Percentiles rank a stretch among this genome's conserved stretches.
phyloP scores from a whole-genome alignment of 1,140 invertebrate species.

The Proctacanthus coquilletti region DNA sequence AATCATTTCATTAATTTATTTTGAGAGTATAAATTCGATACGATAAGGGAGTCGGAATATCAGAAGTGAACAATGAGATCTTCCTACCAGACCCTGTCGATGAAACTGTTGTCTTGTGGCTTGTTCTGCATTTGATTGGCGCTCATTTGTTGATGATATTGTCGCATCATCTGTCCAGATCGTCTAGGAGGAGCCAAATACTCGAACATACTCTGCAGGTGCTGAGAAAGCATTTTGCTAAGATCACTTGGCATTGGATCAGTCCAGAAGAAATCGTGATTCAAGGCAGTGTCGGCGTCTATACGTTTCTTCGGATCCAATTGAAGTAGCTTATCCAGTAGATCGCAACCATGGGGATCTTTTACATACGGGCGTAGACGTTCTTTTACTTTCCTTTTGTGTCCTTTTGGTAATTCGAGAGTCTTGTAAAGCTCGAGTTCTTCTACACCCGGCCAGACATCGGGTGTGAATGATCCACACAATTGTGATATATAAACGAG shows the following conservation, averaged over 20 bases:
- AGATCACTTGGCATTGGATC: constrained; percentile 90
- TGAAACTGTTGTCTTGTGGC: constrained; percentile 29
- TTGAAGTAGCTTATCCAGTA: constrained; percentile 83
- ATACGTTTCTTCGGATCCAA: constrained; percentile 83
- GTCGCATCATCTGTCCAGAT: constrained; percentile 49
- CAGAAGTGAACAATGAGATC: too few species aligned
- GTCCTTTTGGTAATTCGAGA: constrained; percentile 79
- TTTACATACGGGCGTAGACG: constrained; percentile 83
- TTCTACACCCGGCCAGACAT: constrained; percentile 92
- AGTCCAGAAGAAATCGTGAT: constrained; percentile 97
- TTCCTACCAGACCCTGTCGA: constrained; percentile 26
- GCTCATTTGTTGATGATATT: constrained; percentile 42
- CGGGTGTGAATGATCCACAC: constrained; percentile 88
- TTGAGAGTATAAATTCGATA: too few species aligned
- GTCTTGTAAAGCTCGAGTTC: constrained; percentile 81
- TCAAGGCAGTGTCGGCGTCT: constrained; percentile 83
- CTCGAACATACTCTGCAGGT: constrained; percentile 93
- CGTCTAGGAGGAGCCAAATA: constrained; percentile 72
- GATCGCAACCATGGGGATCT: constrained; percentile 80
- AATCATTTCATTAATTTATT: too few species aligned
- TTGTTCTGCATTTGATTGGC: constrained; percentile 22
- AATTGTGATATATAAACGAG: constrained; percentile 88
- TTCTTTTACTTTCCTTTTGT: constrained; percentile 85
- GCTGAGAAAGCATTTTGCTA: constrained; percentile 83
- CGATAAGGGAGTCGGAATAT: too few species aligned